Percentiles rank a stretch among this genome's conserved stretches.
Evolutionary conservation across 2,888 invertebrate genomes (phyloP).

Genomic region (Melanargia galathea): DNA sequence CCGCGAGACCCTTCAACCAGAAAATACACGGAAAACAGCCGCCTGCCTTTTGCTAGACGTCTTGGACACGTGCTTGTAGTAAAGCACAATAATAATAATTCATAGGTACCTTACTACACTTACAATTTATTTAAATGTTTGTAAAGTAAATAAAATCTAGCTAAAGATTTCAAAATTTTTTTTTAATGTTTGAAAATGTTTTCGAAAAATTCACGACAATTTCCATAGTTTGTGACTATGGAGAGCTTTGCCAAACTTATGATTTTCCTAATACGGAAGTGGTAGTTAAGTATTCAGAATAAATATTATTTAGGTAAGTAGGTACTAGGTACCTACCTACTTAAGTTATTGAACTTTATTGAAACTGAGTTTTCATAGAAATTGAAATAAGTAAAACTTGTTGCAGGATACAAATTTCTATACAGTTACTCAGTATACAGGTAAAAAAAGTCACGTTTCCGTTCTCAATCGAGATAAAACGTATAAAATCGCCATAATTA

Average conservation of each 20-base stretch:
- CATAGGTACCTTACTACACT: no score
- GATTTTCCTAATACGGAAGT: no score
- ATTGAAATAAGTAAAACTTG: neutral
- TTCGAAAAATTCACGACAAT: no score
- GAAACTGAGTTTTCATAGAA: neutral
- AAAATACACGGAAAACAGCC: conserved; percentile 78
- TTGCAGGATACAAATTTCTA: conserved; percentile 15
- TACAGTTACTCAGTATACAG: conserved; percentile 4
- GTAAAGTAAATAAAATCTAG: no score
- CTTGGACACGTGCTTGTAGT: conserved; percentile 74
- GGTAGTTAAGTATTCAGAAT: no score
- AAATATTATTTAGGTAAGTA: no score
- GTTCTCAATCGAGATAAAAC: conserved; percentile 24
- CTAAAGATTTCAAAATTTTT: no score
- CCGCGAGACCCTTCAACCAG: conserved; percentile 60
- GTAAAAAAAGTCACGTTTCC: conserved; percentile 23
- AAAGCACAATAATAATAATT: conserved; percentile 32
- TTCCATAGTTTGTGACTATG: no score
- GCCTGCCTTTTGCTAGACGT: conserved; percentile 59
- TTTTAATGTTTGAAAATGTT: no score
- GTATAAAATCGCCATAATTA: conserved; percentile 25
- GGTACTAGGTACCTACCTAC: neutral
- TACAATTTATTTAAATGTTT: no score
- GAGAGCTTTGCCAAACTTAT: no score
- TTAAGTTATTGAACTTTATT: no score